phyloP scores from a whole-genome alignment of 2,113 vertebrate species.

The Hirundichthys speculiger region DNA sequence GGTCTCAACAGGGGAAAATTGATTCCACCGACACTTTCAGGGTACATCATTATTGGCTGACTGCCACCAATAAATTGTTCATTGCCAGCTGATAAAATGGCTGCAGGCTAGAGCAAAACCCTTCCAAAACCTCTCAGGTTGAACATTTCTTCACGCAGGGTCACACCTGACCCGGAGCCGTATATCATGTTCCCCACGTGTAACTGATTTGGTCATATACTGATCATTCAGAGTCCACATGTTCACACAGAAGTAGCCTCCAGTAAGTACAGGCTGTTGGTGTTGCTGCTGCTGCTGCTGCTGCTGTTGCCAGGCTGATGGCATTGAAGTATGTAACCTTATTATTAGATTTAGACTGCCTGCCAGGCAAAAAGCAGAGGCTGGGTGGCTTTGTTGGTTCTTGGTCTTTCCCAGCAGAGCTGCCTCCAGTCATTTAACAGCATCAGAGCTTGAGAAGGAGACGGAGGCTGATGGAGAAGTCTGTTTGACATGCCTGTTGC shows the following conservation, averaged over 20 bases:
- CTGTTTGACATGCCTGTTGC: slow-evolving; percentile 14
- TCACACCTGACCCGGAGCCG: slow-evolving; percentile 7
- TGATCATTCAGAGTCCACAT: slow-evolving; percentile 5
- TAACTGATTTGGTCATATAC: slow-evolving; percentile 8
- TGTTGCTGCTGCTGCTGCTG: slow-evolving; percentile 36
- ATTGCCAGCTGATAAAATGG: slow-evolving; percentile 58
- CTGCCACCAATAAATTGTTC: slow-evolving; percentile 62
- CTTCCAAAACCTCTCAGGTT: slow-evolving; percentile 26
- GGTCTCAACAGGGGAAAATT: slow-evolving; percentile 42
- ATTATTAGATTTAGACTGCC: slow-evolving; percentile 60
- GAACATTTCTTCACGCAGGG: background rate
- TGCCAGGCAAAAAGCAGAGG: slow-evolving; percentile 39
- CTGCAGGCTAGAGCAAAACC: slow-evolving; percentile 33
- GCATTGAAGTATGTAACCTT: slow-evolving; percentile 49
- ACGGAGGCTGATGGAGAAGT: slow-evolving; percentile 34
- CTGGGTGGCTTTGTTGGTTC: slow-evolving; percentile 29
- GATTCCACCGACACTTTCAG: slow-evolving; percentile 61
- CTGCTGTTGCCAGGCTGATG: slow-evolving; percentile 53
- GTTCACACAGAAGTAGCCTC: background rate
- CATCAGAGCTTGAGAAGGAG: slow-evolving; percentile 27
- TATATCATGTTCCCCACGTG: slow-evolving; percentile 3
- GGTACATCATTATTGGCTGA: slow-evolving; percentile 55
- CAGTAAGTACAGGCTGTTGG: slow-evolving; percentile 17
- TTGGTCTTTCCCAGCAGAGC: slow-evolving; percentile 40
- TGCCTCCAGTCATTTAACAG: slow-evolving; percentile 54